Percentiles rank a stretch among this genome's conserved stretches.
phyloP scores from a whole-genome alignment of 2,797 vertebrate genomes.

The Bovichtus diacanthus region DNA sequence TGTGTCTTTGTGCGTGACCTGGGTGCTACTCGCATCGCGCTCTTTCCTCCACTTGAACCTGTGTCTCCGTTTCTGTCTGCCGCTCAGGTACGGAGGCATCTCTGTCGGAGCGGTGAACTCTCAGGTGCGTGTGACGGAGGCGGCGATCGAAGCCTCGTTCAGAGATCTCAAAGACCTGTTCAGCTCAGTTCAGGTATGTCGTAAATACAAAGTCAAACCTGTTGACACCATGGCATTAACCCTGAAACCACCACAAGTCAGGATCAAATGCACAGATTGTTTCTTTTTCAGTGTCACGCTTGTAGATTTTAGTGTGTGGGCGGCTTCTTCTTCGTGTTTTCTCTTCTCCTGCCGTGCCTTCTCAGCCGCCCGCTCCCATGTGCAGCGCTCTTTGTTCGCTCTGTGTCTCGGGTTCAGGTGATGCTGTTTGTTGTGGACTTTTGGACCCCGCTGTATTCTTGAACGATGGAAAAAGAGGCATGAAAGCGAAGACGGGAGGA shows the following conservation, averaged over 20 bases:
- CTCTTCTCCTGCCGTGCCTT: too few species aligned
- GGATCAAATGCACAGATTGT: too few species aligned
- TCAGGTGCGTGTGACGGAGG: constrained; percentile 79
- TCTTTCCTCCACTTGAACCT: constrained; percentile 7
- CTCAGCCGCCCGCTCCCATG: too few species aligned
- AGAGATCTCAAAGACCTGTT: constrained; percentile 70
- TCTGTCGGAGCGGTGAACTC: constrained; percentile 85
- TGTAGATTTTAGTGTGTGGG: too few species aligned
- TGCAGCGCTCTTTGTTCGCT: too few species aligned
- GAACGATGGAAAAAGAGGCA: constrained; percentile 16
- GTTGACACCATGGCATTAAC: neutral
- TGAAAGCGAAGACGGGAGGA: constrained; percentile 30
- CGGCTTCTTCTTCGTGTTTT: too few species aligned
- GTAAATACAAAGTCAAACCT: neutral
- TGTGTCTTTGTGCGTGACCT: neutral
- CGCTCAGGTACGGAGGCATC: constrained; percentile 86
- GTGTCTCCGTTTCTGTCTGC: neutral
- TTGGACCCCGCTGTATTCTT: constrained; percentile 30
- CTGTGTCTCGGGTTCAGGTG: constrained; percentile 51
- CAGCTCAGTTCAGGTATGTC: constrained; percentile 72
- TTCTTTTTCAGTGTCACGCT: too few species aligned
- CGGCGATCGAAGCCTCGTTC: constrained; percentile 62
- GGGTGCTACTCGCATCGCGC: neutral
- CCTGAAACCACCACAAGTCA: too few species aligned
- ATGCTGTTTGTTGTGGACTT: constrained; percentile 27